Conservation (phyloP, 2,797 vertebrate genomes). For the Xerus rutilus region DNA sequence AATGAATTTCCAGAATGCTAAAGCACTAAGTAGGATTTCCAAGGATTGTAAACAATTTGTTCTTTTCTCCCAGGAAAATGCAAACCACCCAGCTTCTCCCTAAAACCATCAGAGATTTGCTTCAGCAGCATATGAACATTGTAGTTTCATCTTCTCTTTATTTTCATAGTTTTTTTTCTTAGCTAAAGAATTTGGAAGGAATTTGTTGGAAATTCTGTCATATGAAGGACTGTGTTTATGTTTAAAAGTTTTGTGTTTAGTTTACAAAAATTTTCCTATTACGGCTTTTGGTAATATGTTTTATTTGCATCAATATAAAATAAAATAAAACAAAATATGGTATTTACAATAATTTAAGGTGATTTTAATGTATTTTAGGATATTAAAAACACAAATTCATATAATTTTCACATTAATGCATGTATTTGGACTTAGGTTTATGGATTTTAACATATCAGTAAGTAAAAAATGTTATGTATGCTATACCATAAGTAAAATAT, state of each 20-base stretch:
- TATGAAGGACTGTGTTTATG: not conserved
- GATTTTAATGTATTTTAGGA: not conserved
- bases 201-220: not conserved
- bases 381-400: not conserved
- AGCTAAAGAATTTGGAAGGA: not conserved
- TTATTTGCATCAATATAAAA: not conserved
- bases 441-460: not conserved
- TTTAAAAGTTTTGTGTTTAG: not conserved
- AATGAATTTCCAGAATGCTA: not conserved
- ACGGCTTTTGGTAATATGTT: not conserved
- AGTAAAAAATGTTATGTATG: not conserved
- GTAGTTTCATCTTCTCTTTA: not conserved
- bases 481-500: not conserved
- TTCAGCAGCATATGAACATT: not conserved
- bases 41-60: conserved; percentile 20
- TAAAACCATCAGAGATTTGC: not conserved
- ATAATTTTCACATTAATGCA: not conserved
- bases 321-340: not conserved
- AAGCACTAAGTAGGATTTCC: not conserved
- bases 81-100: not conserved
- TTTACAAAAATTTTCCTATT: not conserved
- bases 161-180: not conserved
- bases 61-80: conserved; percentile 28
- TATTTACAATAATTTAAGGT: not conserved
- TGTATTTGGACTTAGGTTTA: not conserved